Conservation (phyloP, 1,140 invertebrate genomes). For the Geopemphigus sp. region DNA sequence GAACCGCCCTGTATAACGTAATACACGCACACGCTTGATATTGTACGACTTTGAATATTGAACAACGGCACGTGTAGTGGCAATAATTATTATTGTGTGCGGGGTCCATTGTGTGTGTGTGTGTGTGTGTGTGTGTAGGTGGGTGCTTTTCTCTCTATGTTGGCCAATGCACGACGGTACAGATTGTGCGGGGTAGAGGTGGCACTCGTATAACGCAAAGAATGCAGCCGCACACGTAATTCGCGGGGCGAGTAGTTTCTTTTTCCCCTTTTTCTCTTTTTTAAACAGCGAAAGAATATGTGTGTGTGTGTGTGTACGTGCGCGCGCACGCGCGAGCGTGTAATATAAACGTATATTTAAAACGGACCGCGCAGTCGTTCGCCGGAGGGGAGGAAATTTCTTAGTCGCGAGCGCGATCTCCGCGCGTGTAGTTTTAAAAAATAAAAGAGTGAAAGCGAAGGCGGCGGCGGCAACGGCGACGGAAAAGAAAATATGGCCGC, state of each 20-base stretch:
- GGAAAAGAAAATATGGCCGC: constrained; percentile 50
- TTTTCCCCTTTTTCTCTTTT: neutral
- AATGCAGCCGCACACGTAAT: constrained; percentile 27
- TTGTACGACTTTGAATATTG: constrained; percentile 11
- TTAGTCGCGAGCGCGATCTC: constrained; percentile 31
- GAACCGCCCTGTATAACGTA: neutral
- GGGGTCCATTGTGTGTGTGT: constrained; percentile 28
- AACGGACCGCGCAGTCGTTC: neutral
- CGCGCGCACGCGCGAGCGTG: neutral
- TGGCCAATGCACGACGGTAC: neutral
- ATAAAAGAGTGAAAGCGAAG: constrained; percentile 43
- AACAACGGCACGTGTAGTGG: constrained; percentile 32
- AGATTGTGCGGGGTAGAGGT: neutral
- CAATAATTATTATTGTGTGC: constrained; percentile 28
- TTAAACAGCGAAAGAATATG: constrained; percentile 11
- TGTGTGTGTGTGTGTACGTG: neutral
- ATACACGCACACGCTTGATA: neutral
- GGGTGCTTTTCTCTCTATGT: neutral
- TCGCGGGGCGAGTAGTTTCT: constrained; percentile 30
- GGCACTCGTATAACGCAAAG: constrained; percentile 17
- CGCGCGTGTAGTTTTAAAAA: constrained; percentile 27
- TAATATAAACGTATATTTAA: constrained; percentile 1
- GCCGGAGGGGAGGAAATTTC: constrained; percentile 14
- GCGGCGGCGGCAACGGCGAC: constrained; percentile 36
- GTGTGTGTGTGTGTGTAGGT: constrained; percentile 6